These are phyloP conservation scores for Mesoclemmys tuberculata DNA, from an alignment of 2,113 vertebrate genomes.

Conservation along the genomic window DNA sequence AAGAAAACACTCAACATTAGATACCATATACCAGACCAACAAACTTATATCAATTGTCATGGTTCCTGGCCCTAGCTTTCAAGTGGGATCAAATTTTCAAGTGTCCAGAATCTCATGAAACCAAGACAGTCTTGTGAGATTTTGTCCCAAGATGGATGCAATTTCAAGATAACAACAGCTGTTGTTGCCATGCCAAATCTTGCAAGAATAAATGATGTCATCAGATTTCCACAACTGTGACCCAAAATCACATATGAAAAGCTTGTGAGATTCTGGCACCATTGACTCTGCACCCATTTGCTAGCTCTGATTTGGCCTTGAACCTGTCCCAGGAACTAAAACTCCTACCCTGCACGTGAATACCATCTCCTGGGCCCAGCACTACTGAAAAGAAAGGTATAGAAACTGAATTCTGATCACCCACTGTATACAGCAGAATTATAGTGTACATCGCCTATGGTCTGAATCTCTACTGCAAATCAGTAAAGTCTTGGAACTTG, in stretches of 20 bases:
- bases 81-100: neutral
- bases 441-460: neutral
- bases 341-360: neutral
- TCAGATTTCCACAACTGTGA: neutral
- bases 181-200: neutral
- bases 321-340: neutral
- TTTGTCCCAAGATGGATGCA: neutral
- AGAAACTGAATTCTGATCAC: neutral
- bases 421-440: neutral
- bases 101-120: neutral
- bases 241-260: neutral
- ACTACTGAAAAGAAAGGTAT: neutral
- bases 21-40: neutral
- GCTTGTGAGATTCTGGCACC: neutral
- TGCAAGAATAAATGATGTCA: neutral
- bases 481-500: neutral
- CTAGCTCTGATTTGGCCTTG: neutral
- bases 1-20: neutral
- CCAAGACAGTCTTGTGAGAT: neutral
- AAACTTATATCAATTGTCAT: neutral
- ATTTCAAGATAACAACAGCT: neutral
- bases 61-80: neutral
- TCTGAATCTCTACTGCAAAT: neutral
- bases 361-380: neutral
- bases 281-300: neutral